phyloP scores from a whole-genome alignment of 2,797 vertebrate genomes.

The Lophotriccus pileatus region DNA sequence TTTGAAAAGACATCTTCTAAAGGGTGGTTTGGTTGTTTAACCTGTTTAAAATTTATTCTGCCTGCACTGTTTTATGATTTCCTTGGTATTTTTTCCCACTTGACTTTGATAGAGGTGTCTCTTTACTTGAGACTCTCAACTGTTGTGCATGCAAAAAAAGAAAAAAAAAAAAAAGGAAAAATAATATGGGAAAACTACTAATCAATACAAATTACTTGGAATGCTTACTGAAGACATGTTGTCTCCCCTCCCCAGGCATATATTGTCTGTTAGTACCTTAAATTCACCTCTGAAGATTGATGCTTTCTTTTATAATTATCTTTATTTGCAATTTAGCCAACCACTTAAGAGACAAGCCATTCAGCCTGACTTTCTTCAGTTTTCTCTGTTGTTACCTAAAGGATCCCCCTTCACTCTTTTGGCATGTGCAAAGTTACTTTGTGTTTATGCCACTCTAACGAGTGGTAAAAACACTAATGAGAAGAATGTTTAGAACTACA shows the following conservation, averaged over 20 bases:
- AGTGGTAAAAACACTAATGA: not conserved
- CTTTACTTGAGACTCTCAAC: not conserved
- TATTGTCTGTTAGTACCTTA: not conserved
- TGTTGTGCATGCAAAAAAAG: not conserved
- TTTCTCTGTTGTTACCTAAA: not conserved
- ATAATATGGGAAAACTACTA: not conserved
- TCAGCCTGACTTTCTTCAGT: not conserved
- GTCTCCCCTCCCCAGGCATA: fast-evolving
- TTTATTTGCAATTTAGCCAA: not conserved
- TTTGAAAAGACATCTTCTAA: not conserved
- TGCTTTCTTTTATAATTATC: not conserved
- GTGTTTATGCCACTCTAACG: not conserved
- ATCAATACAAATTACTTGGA: not conserved
- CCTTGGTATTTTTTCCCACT: not conserved
- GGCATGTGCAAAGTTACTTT: not conserved
- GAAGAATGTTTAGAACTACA: not conserved
- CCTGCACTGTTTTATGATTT: not conserved
- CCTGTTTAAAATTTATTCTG: not conserved
- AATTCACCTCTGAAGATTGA: not conserved
- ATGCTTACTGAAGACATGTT: not conserved
- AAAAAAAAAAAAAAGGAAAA: not conserved
- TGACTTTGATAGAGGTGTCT: not conserved
- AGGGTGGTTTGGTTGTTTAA: not conserved
- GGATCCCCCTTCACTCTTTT: not conserved
- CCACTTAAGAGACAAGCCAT: not conserved